phyloP scores from a whole-genome alignment of 2,888 invertebrate genomes.

The Acanthosepion pharaonis region DNA sequence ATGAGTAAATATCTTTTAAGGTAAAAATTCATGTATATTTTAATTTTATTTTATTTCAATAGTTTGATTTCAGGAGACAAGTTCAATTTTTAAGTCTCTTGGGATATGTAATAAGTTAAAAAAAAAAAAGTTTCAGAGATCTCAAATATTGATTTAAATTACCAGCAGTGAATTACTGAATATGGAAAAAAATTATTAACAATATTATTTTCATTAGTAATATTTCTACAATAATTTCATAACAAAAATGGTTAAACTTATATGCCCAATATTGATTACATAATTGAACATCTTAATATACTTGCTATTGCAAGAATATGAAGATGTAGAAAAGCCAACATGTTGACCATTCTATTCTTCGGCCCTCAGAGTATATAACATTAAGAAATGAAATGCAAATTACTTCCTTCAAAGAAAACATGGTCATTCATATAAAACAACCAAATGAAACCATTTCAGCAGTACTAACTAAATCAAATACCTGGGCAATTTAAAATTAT shows the following conservation, averaged over 20 bases:
- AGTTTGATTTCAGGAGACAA: background rate
- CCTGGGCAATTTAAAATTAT: too few species aligned
- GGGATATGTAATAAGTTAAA: background rate
- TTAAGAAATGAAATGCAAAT: too few species aligned
- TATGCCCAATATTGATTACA: too few species aligned
- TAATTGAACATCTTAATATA: too few species aligned
- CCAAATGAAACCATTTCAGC: too few species aligned
- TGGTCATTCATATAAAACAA: too few species aligned
- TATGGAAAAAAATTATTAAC: background rate
- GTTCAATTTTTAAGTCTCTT: background rate
- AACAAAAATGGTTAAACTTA: background rate
- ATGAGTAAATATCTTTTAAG: background rate
- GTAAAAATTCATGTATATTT: background rate
- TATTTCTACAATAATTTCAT: background rate
- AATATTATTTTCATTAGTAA: background rate
- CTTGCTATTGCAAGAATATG: too few species aligned
- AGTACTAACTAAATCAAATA: too few species aligned
- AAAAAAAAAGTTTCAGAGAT: background rate
- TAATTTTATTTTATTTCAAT: background rate
- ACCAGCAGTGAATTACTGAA: background rate
- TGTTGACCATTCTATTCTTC: too few species aligned
- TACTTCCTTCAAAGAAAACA: too few species aligned
- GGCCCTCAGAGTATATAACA: too few species aligned
- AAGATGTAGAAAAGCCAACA: too few species aligned
- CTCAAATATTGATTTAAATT: background rate